These are phyloP conservation scores for Sitta europaea DNA, from an alignment of 2,113 vertebrate genomes.

Conservation along the genomic window DNA sequence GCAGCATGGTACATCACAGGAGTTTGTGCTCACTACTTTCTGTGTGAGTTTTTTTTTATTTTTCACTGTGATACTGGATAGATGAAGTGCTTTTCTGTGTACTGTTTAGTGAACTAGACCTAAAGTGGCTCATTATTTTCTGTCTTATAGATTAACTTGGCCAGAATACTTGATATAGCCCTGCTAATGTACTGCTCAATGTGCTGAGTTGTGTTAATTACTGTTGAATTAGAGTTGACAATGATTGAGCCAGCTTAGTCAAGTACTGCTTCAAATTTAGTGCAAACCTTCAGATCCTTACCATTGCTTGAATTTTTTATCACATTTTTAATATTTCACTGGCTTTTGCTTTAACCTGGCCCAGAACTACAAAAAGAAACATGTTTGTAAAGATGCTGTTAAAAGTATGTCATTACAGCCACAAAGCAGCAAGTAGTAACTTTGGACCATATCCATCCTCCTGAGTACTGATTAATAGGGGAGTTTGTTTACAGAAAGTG, in stretches of 20 bases:
- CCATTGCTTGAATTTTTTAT: not conserved
- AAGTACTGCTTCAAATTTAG: not conserved
- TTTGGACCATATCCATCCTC: not conserved
- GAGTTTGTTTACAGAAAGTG: not conserved
- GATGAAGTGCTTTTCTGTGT: not conserved
- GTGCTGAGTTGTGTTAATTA: not conserved
- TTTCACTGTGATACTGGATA: not conserved
- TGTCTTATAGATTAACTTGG: not conserved
- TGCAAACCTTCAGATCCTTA: not conserved
- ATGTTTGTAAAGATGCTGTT: not conserved
- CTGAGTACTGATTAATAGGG: not conserved
- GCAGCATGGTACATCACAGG: not conserved
- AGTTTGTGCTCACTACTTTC: not conserved
- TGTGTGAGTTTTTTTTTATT: fast-evolving
- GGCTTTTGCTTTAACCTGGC: not conserved
- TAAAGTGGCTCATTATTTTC: not conserved
- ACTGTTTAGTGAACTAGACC: not conserved
- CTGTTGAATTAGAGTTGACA: not conserved
- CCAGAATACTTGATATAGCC: not conserved
- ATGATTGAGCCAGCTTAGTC: not conserved
- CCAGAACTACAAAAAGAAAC: not conserved
- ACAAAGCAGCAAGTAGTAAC: not conserved
- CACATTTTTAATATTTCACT: not conserved
- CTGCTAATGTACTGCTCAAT: not conserved
- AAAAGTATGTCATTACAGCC: not conserved